Percentiles rank a stretch among this genome's conserved stretches.
Evolutionary conservation across 2,888 invertebrate species (phyloP).

Genomic region (Lepidonotus clava): DNA sequence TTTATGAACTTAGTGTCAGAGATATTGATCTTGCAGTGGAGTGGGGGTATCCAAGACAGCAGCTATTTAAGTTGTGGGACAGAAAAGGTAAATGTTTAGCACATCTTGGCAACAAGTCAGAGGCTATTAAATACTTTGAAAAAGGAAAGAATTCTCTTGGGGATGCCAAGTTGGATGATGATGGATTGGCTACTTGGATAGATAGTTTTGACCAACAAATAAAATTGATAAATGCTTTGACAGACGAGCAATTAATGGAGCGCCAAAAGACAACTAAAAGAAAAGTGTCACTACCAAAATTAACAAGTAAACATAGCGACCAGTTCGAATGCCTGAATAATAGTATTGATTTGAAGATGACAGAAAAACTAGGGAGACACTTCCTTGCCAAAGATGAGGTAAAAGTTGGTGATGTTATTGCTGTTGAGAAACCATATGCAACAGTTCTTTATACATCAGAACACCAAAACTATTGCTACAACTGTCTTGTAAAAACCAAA

Average conservation of each 20-base stretch:
- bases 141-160: slow-evolving; percentile 35
- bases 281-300: background rate
- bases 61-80: slow-evolving; percentile 85
- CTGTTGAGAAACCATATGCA: slow-evolving; percentile 58
- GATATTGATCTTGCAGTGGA: slow-evolving; percentile 77
- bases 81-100: slow-evolving; percentile 85
- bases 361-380: slow-evolving; percentile 70
- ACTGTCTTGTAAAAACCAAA: slow-evolving; percentile 56
- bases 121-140: slow-evolving; percentile 53
- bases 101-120: slow-evolving; percentile 40
- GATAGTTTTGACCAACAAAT: slow-evolving; percentile 58
- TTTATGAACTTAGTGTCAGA: slow-evolving; percentile 70
- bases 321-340: background rate
- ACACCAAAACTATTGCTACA: slow-evolving; percentile 56
- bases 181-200: slow-evolving; percentile 55
- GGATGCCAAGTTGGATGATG: slow-evolving; percentile 51
- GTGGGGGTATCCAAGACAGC: slow-evolving; percentile 84
- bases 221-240: background rate
- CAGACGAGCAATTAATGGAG: background rate
- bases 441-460: slow-evolving; percentile 54
- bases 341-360: slow-evolving; percentile 6
- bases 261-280: background rate
- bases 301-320: background rate
- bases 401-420: slow-evolving; percentile 59
- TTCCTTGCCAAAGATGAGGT: slow-evolving; percentile 67